A percentile compares a stretch with the other conserved stretches of the same genome.
phyloP scores from a whole-genome alignment of 1,140 invertebrate genomes.

The Oncopeltus fasciatus region DNA sequence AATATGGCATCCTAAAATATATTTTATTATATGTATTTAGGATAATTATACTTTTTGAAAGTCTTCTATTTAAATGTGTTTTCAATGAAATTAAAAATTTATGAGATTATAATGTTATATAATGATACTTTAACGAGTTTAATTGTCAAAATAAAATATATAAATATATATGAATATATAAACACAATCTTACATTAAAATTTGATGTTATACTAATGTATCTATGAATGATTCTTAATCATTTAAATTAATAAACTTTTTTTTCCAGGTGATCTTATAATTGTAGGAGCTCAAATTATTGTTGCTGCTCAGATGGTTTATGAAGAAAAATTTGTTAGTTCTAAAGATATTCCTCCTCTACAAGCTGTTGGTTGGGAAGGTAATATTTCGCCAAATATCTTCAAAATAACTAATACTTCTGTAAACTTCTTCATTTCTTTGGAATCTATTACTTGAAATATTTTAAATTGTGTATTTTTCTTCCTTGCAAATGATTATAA shows the following conservation, averaged over 20 bases:
- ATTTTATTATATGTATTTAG: neutral
- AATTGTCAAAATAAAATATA: too few relatives aligned
- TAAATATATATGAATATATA: too few relatives aligned
- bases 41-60: neutral
- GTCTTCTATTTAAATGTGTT: neutral
- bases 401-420: too few relatives aligned
- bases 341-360: slow-evolving; percentile 65
- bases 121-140: neutral
- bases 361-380: slow-evolving; percentile 90
- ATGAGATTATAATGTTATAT: neutral
- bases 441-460: too few relatives aligned
- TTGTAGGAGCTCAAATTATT: slow-evolving; percentile 77
- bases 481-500: too few relatives aligned
- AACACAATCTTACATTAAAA: too few relatives aligned
- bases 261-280: slow-evolving; percentile 67
- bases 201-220: too few relatives aligned
- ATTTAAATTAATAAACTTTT: neutral
- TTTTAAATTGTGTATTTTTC: too few relatives aligned
- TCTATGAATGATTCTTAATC: too few relatives aligned
- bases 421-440: too few relatives aligned
- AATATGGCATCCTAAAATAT: neutral
- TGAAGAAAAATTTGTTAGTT: slow-evolving; percentile 79
- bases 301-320: slow-evolving; percentile 85
- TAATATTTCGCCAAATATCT: too few relatives aligned
- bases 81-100: neutral